Base-by-base conservation (phyloP, 2,888 invertebrate genomes). In the Plebejus melissa region DNA sequence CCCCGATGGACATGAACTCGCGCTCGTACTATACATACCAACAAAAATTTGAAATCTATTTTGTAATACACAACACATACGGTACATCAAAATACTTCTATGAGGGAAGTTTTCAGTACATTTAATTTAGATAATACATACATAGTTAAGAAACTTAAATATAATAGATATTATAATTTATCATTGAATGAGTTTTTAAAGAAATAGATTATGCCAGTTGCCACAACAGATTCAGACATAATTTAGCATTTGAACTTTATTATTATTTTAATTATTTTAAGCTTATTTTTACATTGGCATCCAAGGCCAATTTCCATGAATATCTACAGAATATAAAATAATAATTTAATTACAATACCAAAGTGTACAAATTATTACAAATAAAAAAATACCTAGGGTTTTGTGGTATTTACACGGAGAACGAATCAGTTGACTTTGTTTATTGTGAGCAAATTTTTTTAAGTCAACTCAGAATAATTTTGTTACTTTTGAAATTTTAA, bases 381-480 rank as follows among this genome's bases (percentile, higher is more conserved):
- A 72, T 79, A 76, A 78, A 79, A 78, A 79, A 80, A 80, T 81
- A 79, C 79, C 72, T 72, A 11, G 80, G 78, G 79, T 79, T 82
- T 83, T 81, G 86, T 90, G 89, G 89, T 90, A 90, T 90, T 4
- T 84, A 81, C 83, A 84, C 77, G 78, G 83, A 81, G 82, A 83
- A 82, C 81, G 80, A 82, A 83, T 83, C 85, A 74, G 80, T 76
- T 76, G 75, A 65, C 60, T 6, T 6, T 60, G 2, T 38, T 4
- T 13, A 54, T 54, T 54, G 5, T 16, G 32, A 54, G 28, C 28
- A 46, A 41, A n/a, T 4, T 71, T 72, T 32, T 41, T 9, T 46
- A 32, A 16, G 72, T 72, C 72, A 72, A 72, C 72, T 28, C 50
- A 32, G 11, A 54, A 22, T 13, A 50, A 72, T 16, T 28, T 72